phyloP scores from a whole-genome alignment of 92 coral and sea anemone genomes.

The Palythoa grandis region DNA sequence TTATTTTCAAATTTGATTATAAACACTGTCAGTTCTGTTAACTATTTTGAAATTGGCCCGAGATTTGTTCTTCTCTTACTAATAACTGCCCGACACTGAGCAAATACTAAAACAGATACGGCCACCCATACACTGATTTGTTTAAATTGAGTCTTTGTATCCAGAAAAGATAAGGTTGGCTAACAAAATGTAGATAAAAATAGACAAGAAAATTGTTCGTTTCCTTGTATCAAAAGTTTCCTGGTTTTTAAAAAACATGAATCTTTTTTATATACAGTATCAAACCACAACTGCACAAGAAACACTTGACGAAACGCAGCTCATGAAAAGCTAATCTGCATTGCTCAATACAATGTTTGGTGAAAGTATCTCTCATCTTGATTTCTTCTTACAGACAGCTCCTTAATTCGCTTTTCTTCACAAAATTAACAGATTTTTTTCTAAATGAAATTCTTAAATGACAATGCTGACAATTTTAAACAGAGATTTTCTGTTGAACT shows the following conservation, averaged over 20 bases:
- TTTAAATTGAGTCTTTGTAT: constrained; percentile 36
- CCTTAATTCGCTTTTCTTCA: constrained; percentile 11
- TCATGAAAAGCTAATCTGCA: background rate
- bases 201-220: constrained; percentile 6
- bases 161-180: constrained; percentile 15
- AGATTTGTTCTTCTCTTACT: constrained; percentile 3
- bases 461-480: constrained; percentile 28
- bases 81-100: constrained; percentile 7
- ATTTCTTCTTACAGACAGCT: constrained; percentile 20
- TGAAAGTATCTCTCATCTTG: background rate
- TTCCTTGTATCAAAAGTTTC: constrained; percentile 32
- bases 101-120: constrained; percentile 19
- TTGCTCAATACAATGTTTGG: constrained; percentile 1
- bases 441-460: background rate
- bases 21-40: background rate
- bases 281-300: constrained; percentile 45
- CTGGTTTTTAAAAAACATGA: constrained; percentile 8
- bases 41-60: constrained; percentile 14
- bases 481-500: constrained; percentile 5
- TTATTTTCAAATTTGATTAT: constrained; percentile 25
- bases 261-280: constrained; percentile 11
- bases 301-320: constrained; percentile 8
- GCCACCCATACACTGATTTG: constrained; percentile 19
- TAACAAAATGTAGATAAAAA: background rate
- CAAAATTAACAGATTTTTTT: background rate